Evolutionary conservation across 2,888 invertebrate genomes (phyloP), one percentile per base, ranked within the genome.

Genomic region (Chloromyia formosa): DNA sequence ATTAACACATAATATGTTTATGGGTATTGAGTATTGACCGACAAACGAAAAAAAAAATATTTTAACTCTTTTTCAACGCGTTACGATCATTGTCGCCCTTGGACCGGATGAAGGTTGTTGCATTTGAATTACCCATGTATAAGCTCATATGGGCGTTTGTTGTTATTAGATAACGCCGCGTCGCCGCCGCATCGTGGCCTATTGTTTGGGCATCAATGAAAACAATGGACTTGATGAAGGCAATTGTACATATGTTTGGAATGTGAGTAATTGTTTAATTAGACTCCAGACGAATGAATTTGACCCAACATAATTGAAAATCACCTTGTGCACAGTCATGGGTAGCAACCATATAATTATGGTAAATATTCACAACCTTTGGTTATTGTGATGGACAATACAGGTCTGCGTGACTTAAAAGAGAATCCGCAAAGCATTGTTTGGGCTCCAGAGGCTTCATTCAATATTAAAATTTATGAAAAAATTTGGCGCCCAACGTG

Each of bases 101-200:
- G 71, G 58, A 71, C 71, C 71, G 71, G 71, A 71, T 56, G 71
- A 71, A 71, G 71, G 71, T 54, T 69, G 35, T n/a, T 12, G 49
- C 16, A 49, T n/a, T 49, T 49, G 49, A 42, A 12, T n/a, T n/a
- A 42, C 5, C 42, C 42, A 42, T 42, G 42, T 12, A 49, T 49
- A 35, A 7, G 3, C 27, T 7, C 60, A 40, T 9, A 23, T 62
- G 62, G 9, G 62, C 35, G 40, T 40, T 23, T 27, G 40, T 23
- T 40, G 16, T 62, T 62, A 62, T 62, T 16, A 40, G 62, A 35
- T 40, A 62, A 62, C 27, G 27, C 27, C 27, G 27, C 27, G 27
- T 7, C 27, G 7, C 27, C 27, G 27, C 7, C 27, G 23, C 16
- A 16, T 12, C 40, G 40, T 62, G 40, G 40, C 16, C 62, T 62